Conservation (phyloP, 2,113 vertebrate species). For the Solea senegalensis region DNA sequence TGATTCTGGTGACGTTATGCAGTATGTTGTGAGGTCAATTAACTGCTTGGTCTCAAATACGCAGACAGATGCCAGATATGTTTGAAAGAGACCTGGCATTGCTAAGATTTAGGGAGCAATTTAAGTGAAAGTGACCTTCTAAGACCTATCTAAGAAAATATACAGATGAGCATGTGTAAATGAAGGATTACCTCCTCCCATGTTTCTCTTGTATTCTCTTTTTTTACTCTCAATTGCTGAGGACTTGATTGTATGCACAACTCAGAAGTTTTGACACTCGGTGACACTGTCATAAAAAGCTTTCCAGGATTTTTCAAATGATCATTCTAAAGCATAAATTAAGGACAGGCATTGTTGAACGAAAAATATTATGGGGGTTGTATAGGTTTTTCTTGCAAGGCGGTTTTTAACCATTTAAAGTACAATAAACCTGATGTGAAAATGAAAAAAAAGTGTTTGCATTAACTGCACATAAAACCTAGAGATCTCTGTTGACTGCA, state of each 20-base stretch:
- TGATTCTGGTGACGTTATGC: not conserved
- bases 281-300: not conserved
- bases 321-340: not conserved
- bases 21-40: not conserved
- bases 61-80: not conserved
- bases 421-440: no score
- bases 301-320: not conserved
- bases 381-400: no score
- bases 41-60: not conserved
- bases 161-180: not conserved
- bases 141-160: not conserved
- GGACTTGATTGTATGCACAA: not conserved
- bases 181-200: not conserved
- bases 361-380: not conserved
- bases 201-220: not conserved
- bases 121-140: not conserved
- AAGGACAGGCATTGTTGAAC: not conserved
- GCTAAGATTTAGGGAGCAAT: not conserved
- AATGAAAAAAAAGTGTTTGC: no score
- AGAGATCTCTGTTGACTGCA: conserved; percentile 22
- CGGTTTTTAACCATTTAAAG: no score
- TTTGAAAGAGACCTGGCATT: not conserved
- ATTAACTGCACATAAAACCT: not conserved
- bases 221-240: not conserved
- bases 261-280: not conserved